These are phyloP conservation scores for human DNA, from an alignment of 2,113 vertebrate species.

Conservation along the genomic window GRCh38 chrX:107662501-107663000, in stretches of 20 bases:
- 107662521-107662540: conserved; percentile 73
- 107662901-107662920: conserved; percentile 21
- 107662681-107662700: conserved; percentile 72
- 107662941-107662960: too few relatives aligned
- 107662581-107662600: conserved; percentile 70
- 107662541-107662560: conserved; percentile 68
- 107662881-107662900: not conserved
- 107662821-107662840: not conserved
- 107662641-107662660: conserved; percentile 74
- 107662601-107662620: conserved; percentile 59
- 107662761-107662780: not conserved
- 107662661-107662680: conserved; percentile 60
- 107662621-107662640: conserved; percentile 72
- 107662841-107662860: not conserved
- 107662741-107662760: not conserved
- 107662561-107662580: conserved; percentile 62
- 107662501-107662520: conserved; percentile 53
- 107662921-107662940: not conserved
- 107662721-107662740: not conserved
- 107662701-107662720: conserved; percentile 18
- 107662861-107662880: conserved; percentile 16
- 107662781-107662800: not conserved
- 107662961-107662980: not conserved
- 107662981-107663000: not conserved
- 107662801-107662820: not conserved